Conservation (phyloP, 2,113 vertebrate genomes). For the Phaethon lepturus region DNA sequence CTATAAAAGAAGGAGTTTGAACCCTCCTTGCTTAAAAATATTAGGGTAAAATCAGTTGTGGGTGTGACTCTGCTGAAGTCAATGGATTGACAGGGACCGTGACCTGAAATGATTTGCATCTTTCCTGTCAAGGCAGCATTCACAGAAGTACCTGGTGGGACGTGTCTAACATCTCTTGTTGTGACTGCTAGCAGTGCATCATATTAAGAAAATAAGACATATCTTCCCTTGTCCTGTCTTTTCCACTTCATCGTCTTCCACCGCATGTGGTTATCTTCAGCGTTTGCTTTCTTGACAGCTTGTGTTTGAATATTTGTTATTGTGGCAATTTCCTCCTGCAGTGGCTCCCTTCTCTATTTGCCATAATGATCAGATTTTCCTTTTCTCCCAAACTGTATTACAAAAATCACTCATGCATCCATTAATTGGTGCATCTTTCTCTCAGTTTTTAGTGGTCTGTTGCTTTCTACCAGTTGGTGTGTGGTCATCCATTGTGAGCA, state of each 20-base stretch:
- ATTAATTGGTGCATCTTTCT: background rate
- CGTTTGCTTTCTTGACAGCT: background rate
- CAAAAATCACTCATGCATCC: background rate
- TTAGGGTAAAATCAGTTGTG: background rate
- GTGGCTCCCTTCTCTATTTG: background rate
- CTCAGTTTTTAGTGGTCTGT: background rate
- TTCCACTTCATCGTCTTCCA: background rate
- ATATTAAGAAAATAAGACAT: background rate
- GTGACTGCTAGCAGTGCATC: background rate
- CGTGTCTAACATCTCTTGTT: background rate
- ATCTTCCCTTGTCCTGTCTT: background rate
- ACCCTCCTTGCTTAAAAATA: background rate
- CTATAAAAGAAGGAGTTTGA: background rate
- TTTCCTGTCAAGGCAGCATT: background rate
- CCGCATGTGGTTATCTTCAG: background rate
- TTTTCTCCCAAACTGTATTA: background rate
- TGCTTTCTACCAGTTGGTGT: background rate
- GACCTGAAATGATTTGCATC: background rate
- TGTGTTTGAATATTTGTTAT: background rate
- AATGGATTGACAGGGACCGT: background rate
- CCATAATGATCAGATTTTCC: background rate
- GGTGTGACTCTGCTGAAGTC: background rate
- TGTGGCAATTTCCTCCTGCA: background rate
- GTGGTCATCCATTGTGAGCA: background rate
- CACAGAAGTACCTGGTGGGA: background rate